phyloP scores from a whole-genome alignment of 2,888 invertebrate genomes.

The Pseudeuparius sepicola region DNA sequence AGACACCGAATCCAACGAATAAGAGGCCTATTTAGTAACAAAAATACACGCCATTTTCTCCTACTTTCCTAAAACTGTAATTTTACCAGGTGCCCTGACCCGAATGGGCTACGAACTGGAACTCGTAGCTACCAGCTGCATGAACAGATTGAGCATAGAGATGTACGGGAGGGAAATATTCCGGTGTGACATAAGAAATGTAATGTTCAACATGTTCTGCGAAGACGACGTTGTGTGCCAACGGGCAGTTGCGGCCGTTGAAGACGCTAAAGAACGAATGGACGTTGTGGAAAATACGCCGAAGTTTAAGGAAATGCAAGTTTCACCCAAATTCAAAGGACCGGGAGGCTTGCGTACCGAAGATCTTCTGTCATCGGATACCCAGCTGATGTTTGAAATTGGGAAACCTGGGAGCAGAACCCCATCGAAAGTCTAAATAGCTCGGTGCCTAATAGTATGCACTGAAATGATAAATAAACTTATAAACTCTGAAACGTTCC shows the following conservation, averaged over 20 bases:
- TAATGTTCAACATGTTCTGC: conserved; percentile 31
- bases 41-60: neutral
- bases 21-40: conserved; percentile 28
- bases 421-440: too few relatives aligned
- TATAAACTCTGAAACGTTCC: too few relatives aligned
- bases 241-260: conserved; percentile 25
- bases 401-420: too few relatives aligned
- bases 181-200: conserved; percentile 31
- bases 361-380: too few relatives aligned
- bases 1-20: conserved; percentile 32
- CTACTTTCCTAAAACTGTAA: neutral
- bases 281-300: too few relatives aligned
- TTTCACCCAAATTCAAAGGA: too few relatives aligned
- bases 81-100: conserved; percentile 11
- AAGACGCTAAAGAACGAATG: conserved; percentile 29
- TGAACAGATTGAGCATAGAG: conserved; percentile 30
- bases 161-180: conserved; percentile 31
- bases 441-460: too few relatives aligned
- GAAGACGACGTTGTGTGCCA: conserved; percentile 31
- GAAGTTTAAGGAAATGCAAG: too few relatives aligned
- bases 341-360: too few relatives aligned
- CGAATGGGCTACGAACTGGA: conserved; percentile 28
- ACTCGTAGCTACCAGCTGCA: conserved; percentile 27
- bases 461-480: too few relatives aligned
- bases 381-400: too few relatives aligned